Evolutionary conservation across 2,888 invertebrate species (phyloP).

Genomic region (Physocephala rufipes): DNA sequence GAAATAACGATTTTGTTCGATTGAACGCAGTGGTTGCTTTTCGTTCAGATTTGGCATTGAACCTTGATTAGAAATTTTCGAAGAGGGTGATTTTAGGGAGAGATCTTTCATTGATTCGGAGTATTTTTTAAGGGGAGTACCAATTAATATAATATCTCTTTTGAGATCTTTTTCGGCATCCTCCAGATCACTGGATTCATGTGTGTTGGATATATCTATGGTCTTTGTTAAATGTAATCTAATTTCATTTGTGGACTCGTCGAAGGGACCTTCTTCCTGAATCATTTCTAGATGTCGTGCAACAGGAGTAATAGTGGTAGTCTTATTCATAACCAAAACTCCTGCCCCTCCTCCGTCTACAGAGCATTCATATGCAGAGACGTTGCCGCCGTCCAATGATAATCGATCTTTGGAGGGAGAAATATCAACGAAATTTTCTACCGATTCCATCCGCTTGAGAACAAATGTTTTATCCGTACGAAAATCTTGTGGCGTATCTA

Average conservation of each 20-base stretch:
- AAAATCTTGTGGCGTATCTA: slow-evolving; percentile 36
- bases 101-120: slow-evolving; percentile 64
- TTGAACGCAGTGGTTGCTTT: slow-evolving; percentile 60
- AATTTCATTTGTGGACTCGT: slow-evolving; percentile 17
- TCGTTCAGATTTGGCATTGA: slow-evolving; percentile 66
- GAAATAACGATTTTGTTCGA: slow-evolving; percentile 65
- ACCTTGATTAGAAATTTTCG: slow-evolving; percentile 57
- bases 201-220: slow-evolving; percentile 19
- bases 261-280: slow-evolving; percentile 55
- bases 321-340: slow-evolving; percentile 52
- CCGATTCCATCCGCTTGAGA: slow-evolving; percentile 51
- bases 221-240: slow-evolving; percentile 2
- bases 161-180: slow-evolving; percentile 49
- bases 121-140: slow-evolving; percentile 61
- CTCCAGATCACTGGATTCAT: slow-evolving; percentile 35
- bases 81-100: slow-evolving; percentile 52
- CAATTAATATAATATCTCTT: slow-evolving; percentile 59
- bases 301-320: slow-evolving; percentile 54
- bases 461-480: slow-evolving; percentile 61
- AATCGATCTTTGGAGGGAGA: slow-evolving; percentile 43
- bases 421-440: slow-evolving; percentile 48
- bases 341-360: no score
- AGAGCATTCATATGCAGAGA: no score
- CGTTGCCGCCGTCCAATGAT: slow-evolving; percentile 17
- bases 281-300: slow-evolving; percentile 57